Percentiles rank a stretch among this genome's conserved stretches.
These are phyloP conservation scores for Pangasius sanitwongsei DNA, from an alignment of 2,797 vertebrate species.

Conservation along the genomic window DNA sequence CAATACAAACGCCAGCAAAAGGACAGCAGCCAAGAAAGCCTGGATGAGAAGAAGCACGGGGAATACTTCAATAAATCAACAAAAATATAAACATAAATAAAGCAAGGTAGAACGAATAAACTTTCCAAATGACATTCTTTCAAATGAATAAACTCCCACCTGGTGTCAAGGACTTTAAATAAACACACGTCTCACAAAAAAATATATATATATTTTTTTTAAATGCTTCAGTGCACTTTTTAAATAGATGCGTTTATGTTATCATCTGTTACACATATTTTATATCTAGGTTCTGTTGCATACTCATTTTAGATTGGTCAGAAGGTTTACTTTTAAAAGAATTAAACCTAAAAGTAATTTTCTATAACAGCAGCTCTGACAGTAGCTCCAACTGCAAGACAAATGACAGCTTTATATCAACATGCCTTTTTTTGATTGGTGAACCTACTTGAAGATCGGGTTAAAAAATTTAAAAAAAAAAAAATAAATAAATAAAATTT, in stretches of 20 bases:
- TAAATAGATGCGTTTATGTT: neutral
- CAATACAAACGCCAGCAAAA: neutral
- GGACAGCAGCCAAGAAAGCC: neutral
- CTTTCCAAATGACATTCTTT: neutral
- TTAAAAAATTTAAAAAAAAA: too few relatives aligned
- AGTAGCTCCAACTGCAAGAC: neutral
- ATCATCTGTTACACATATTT: neutral
- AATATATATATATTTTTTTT: too few relatives aligned
- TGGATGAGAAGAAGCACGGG: neutral
- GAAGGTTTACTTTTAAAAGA: neutral
- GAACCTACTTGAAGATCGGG: neutral
- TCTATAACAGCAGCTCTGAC: neutral
- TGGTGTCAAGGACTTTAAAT: neutral
- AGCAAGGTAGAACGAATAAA: neutral
- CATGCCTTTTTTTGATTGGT: neutral
- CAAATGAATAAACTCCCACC: neutral
- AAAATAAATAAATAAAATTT: too few relatives aligned
- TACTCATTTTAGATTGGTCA: neutral
- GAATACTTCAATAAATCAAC: neutral
- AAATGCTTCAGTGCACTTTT: neutral
- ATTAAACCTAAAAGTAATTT: neutral
- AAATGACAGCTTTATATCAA: neutral
- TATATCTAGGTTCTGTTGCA: neutral
- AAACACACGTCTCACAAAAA: neutral
- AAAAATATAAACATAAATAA: neutral